Evolutionary conservation across 2,888 invertebrate species (phyloP).

Genomic region (Philaethria dido): DNA sequence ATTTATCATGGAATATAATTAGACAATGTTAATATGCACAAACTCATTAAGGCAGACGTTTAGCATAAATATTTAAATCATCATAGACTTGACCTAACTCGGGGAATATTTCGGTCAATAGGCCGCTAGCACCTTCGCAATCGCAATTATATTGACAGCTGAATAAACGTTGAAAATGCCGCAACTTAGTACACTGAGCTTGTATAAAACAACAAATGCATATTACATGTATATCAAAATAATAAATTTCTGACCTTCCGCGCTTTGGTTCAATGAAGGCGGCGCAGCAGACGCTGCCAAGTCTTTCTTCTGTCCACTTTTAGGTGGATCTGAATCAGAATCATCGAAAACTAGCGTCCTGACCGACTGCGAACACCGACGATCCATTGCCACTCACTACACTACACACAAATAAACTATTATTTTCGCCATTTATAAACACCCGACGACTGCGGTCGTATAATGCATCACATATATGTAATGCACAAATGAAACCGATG

Average conservation of each 20-base stretch:
- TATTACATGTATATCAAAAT: constrained; percentile 46
- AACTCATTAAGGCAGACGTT: not conserved
- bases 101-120: constrained; percentile 14
- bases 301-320: constrained; percentile 72
- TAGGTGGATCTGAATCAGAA: constrained; percentile 83
- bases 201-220: constrained; percentile 49
- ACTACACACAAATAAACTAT: constrained; percentile 70
- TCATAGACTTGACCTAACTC: constrained; percentile 21
- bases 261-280: constrained; percentile 72
- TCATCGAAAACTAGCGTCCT: constrained; percentile 91
- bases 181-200: constrained; percentile 50
- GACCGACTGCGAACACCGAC: constrained; percentile 88
- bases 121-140: constrained; percentile 40
- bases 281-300: constrained; percentile 65
- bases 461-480: constrained; percentile 38
- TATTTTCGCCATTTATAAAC: constrained; percentile 73
- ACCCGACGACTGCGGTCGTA: constrained; percentile 50
- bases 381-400: constrained; percentile 79
- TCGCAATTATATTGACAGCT: constrained; percentile 60
- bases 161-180: constrained; percentile 73
- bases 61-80: not conserved
- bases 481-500: constrained; percentile 30
- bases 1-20: not conserved
- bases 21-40: not conserved
- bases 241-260: constrained; percentile 68